Percentiles rank a stretch among this genome's conserved stretches.
Evolutionary conservation across 2,888 invertebrate species (phyloP).

Genomic region (Plebejus argus): DNA sequence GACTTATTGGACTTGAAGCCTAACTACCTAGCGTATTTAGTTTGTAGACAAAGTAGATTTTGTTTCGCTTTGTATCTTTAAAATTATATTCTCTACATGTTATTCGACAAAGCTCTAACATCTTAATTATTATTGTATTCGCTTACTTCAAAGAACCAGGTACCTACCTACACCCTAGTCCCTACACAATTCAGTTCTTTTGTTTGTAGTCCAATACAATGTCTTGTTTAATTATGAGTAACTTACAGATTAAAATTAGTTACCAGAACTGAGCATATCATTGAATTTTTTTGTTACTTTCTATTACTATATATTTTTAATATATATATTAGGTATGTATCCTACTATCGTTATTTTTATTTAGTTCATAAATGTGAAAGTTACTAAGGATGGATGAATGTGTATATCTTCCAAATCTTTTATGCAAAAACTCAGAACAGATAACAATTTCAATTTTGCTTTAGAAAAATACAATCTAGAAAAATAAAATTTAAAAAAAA

Average conservation of each 20-base stretch:
- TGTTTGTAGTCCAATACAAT: background rate
- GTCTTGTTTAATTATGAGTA: background rate
- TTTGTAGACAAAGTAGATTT: background rate
- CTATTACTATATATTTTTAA: background rate
- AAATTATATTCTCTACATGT: background rate
- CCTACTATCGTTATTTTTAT: background rate
- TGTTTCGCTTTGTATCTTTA: background rate
- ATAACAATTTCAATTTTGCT: too few relatives aligned
- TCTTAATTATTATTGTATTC: conserved; percentile 6
- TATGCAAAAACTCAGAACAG: background rate
- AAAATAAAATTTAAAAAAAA: too few relatives aligned
- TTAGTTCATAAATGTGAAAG: background rate
- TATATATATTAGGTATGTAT: too few relatives aligned
- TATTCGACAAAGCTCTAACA: background rate
- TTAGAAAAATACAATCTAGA: too few relatives aligned
- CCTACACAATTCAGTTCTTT: background rate
- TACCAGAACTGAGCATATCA: background rate
- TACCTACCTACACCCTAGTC: background rate
- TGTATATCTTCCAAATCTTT: background rate
- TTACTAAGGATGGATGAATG: background rate
- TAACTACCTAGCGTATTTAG: too few relatives aligned
- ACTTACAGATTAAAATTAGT: background rate
- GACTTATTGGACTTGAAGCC: too few relatives aligned
- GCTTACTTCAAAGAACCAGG: background rate
- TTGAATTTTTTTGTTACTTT: background rate